phyloP scores from a whole-genome alignment of 2,888 invertebrate genomes.

The Microctonus hyperodae region DNA sequence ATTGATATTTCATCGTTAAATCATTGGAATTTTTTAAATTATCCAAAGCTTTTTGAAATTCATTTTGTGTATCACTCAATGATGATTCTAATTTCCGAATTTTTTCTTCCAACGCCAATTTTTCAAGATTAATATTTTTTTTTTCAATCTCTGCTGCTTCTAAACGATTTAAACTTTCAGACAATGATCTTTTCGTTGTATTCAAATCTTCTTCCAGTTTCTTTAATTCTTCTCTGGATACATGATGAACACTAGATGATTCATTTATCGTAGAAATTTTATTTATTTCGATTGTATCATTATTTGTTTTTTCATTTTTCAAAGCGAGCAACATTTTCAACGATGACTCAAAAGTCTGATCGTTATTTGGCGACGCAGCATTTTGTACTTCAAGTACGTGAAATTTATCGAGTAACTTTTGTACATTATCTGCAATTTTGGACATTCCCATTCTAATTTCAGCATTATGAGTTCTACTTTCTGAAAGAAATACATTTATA shows the following conservation, averaged over 20 bases:
- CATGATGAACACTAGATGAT: neutral
- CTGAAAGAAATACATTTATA: conserved; percentile 67
- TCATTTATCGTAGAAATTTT: conserved; percentile 11
- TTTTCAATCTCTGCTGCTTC: conserved; percentile 38
- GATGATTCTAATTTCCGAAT: conserved; percentile 42
- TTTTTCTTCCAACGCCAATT: conserved; percentile 39
- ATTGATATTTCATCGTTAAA: conserved; percentile 37
- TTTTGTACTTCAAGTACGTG: conserved; percentile 55
- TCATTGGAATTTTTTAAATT: conserved; percentile 39
- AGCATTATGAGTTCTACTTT: conserved; percentile 71
- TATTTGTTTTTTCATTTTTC: conserved; percentile 33
- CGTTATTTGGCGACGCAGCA: conserved; percentile 48
- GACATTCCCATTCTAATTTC: conserved; percentile 72
- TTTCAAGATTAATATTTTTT: conserved; percentile 38
- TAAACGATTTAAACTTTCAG: conserved; percentile 27
- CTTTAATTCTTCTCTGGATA: conserved; percentile 28
- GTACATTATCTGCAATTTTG: conserved; percentile 72
- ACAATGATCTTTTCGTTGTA: conserved; percentile 34
- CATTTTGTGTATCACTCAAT: conserved; percentile 36
- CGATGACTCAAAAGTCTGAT: conserved; percentile 46
- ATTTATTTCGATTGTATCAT: conserved; percentile 5
- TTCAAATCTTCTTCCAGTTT: conserved; percentile 37
- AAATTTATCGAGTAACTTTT: conserved; percentile 67
- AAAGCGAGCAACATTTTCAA: conserved; percentile 49
- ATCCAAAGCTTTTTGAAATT: conserved; percentile 34